Base-by-base conservation (phyloP, 2,797 vertebrate species). In the Crenichthys baileyi region DNA sequence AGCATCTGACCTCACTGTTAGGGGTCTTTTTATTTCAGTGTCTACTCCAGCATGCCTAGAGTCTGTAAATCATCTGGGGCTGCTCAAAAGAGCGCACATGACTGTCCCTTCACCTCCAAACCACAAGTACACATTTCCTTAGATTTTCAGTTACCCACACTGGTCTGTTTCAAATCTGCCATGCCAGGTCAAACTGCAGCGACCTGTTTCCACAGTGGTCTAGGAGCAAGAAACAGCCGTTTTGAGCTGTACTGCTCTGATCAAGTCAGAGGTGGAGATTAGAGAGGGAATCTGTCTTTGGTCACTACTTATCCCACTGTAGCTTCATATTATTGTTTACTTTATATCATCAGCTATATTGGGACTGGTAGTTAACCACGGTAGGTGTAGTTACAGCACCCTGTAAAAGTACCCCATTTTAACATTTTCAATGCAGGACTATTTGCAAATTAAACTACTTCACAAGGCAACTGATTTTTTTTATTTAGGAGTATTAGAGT, bases 1-100 rank as follows among this genome's bases (percentile, higher is more conserved):
- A 91, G 89, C 89, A 77, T 92, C 89, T 94, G 87, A 93, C 91
- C 88, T 90, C 53, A 82, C 81, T 85, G 88, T 88, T 36, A 81
- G 75, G 87, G 85, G 81, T 88, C 82, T 80, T 92, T 67, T 88
- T 81, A 86, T 91, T 88, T 88, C 79, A 78, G 83, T 85, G 81
- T 51, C 73, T 84, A 79, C 82, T 86, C 60, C 82, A 79, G 86
- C 83, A 90, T 84, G 80, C 81, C 76, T 31, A 61, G 83, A 86
- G 82, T 87, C 81, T 85, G 85, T 76, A 82, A 77, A 77, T 73
- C 76, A 79, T 81, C 68, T 81, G 72, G 81, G 70, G 77, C 53
- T 31, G 65, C 72, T 79, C 39, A 6, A 74, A 46, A 53, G 56
- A 71, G n/a, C 65, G 60, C 39, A 39, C 72, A 24, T 78, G 50